Evolutionary conservation across 2,888 invertebrate species (phyloP).

Genomic region (Sympetrum striolatum): DNA sequence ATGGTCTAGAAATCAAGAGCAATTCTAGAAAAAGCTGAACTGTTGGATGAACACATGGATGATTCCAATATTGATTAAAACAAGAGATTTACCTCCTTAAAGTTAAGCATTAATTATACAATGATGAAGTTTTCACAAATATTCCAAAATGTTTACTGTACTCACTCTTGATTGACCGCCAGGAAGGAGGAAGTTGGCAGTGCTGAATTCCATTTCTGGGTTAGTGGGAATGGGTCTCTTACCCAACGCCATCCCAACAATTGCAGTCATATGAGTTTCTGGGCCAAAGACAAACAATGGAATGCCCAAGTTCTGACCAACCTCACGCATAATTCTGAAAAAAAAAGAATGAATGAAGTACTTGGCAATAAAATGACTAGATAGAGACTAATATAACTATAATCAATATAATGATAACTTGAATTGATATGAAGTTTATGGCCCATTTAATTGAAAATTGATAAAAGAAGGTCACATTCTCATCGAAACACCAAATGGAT

Average conservation of each 20-base stretch:
- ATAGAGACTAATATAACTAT: background rate
- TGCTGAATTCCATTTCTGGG: conserved; percentile 73
- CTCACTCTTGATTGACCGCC: conserved; percentile 68
- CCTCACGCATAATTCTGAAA: conserved; percentile 85
- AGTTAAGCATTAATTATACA: too few species aligned
- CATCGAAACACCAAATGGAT: too few species aligned
- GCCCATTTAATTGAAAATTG: too few species aligned
- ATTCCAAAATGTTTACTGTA: background rate
- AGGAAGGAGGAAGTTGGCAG: conserved; percentile 88
- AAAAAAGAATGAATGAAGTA: background rate
- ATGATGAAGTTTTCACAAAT: background rate
- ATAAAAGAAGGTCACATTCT: too few species aligned
- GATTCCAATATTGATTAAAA: too few species aligned
- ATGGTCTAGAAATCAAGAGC: too few species aligned
- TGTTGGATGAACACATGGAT: too few species aligned
- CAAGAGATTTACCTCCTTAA: too few species aligned
- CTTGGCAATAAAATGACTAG: background rate
- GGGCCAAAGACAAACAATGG: conserved; percentile 97
- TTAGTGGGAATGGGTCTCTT: conserved; percentile 80
- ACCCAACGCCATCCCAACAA: conserved; percentile 96
- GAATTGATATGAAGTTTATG: too few species aligned
- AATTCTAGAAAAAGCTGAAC: too few species aligned
- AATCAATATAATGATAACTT: background rate
- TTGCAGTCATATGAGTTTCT: conserved; percentile 99
- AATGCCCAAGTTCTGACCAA: conserved; percentile 77